phyloP scores from a whole-genome alignment of 2,797 vertebrate genomes.

The Sebastes hopkinsi region DNA sequence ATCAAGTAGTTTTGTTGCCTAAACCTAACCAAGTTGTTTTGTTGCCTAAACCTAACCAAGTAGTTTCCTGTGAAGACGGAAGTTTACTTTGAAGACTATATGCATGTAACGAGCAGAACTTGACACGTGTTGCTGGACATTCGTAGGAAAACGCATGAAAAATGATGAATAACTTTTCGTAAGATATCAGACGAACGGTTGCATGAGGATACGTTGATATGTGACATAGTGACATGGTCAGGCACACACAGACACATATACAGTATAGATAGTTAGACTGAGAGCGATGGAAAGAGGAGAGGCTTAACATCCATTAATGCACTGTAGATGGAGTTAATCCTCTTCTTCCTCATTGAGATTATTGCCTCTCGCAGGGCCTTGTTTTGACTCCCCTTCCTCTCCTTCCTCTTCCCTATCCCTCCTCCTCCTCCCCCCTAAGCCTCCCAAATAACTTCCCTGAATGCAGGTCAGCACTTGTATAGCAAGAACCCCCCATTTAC shows the following conservation, averaged over 20 bases:
- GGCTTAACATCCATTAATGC: conserved; percentile 75
- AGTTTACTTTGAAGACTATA: no score
- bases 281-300: conserved; percentile 39
- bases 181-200: no score
- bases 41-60: no score
- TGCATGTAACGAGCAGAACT: no score
- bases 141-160: no score
- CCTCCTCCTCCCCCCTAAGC: conserved; percentile 31
- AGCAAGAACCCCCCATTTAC: conserved; percentile 60
- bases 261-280: background rate
- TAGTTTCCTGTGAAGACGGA: no score
- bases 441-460: conserved; percentile 63
- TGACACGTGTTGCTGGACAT: no score
- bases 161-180: no score
- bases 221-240: background rate
- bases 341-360: conserved; percentile 72
- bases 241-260: background rate
- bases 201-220: background rate
- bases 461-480: conserved; percentile 71
- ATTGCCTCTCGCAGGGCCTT: conserved; percentile 59
- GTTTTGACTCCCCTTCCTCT: conserved; percentile 40
- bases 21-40: no score
- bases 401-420: conserved; percentile 21
- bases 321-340: conserved; percentile 77
- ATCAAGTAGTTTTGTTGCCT: no score